Evolutionary conservation across 2,888 invertebrate species (phyloP), one percentile per base, ranked within the genome.

Genomic region (Caenorhabditis sp.): DNA sequence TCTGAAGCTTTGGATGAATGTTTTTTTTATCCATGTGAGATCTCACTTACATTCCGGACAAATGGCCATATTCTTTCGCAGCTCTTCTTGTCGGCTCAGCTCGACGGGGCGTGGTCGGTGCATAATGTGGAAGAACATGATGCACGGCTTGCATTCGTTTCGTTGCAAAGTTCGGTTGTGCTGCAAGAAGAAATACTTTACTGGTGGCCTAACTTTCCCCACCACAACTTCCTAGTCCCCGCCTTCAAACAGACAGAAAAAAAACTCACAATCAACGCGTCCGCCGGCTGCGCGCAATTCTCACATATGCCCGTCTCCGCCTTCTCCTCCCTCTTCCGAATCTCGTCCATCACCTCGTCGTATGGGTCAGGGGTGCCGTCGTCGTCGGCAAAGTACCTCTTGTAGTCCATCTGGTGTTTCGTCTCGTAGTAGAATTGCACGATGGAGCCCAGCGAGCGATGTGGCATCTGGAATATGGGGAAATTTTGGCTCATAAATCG

Each of bases 341-440:
- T 58, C 51, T 44, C 22, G 0, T 24, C 19, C 31, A 26, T 59
- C 61, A 47, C 19, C 19, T 47, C 19, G 19, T 47, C 47, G 10
- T 47, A 47, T 19, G n/a, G 47, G 19, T 47, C 47, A 64, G 26
- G 28, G 63, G 64, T 49, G 22, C 49, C 49, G 49, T 38, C 38
- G 38, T 38, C 38, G 10, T 19, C 61, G 7, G 69, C 74, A 10
- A 75, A 26, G 6, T 24, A 35, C 5, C 44, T 73, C 41, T 79
- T 82, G 75, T 86, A 84, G 35, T 76, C 75, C 54, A 59, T 63
- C 19, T 44, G 56, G 58, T 88, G 86, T 64, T 88, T 88, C 68
- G 86, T 74, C 8, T 80, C 61, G 63, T 88, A 88, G 59, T 88
- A 88, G 73, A 77, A 79, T 58, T 87, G 79, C 19, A 87, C 77